Conservation (phyloP, 2,888 invertebrate species). For the Ectobius pallidus region DNA sequence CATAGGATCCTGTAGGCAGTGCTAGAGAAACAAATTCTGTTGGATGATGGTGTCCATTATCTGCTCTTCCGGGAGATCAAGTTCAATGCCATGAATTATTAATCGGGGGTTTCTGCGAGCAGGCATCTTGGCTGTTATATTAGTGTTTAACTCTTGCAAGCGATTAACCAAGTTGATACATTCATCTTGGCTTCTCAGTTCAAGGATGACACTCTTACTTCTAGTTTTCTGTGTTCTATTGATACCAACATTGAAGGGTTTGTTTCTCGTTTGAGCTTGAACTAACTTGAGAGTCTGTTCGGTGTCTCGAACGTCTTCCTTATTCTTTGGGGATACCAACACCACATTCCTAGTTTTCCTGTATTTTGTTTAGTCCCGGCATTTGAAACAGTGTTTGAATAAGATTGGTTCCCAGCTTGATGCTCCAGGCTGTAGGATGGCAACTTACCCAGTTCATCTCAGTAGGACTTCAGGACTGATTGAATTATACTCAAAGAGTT, state of each 20-base stretch:
- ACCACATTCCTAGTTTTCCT: not conserved
- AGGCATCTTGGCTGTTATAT: not conserved
- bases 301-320: not conserved
- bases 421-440: too few relatives aligned
- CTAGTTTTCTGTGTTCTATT: not conserved
- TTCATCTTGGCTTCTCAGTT: not conserved
- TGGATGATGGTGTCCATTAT: not conserved
- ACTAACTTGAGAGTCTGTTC: conserved; percentile 1
- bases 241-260: not conserved
- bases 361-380: not conserved
- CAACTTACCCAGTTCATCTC: too few relatives aligned
- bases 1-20: too few relatives aligned
- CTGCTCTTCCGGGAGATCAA: not conserved
- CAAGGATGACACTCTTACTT: not conserved
- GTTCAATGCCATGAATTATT: not conserved
- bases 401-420: too few relatives aligned
- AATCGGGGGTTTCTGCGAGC: not conserved
- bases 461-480: too few relatives aligned
- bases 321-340: not conserved
- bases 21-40: not conserved
- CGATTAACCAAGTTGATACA: too few relatives aligned
- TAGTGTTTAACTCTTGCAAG: too few relatives aligned
- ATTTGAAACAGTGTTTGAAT: too few relatives aligned
- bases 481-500: too few relatives aligned
- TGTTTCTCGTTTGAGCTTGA: not conserved